phyloP scores from a whole-genome alignment of 2,888 invertebrate genomes.

The Caenorhabditis angaria region DNA sequence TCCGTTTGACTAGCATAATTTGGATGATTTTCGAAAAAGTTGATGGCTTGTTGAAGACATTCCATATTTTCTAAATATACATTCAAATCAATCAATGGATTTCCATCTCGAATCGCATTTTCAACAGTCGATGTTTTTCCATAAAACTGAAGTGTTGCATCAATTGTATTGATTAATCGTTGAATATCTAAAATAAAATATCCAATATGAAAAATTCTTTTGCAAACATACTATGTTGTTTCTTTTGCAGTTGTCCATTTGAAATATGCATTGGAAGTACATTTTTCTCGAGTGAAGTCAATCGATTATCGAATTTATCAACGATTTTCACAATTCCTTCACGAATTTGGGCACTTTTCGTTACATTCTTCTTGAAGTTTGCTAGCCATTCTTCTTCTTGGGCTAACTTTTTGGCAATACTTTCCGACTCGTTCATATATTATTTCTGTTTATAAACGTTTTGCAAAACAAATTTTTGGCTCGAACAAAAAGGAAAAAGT shows the following conservation, averaged over 20 bases:
- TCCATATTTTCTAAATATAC: constrained; percentile 70
- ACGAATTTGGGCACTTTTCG: constrained; percentile 54
- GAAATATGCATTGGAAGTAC: constrained; percentile 68
- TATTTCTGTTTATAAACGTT: too few relatives aligned
- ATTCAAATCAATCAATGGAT: constrained; percentile 40
- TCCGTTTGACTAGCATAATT: constrained; percentile 56
- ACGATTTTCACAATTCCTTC: constrained; percentile 52
- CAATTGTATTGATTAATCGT: constrained; percentile 84
- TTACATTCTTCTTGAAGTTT: constrained; percentile 58
- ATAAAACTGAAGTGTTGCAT: constrained; percentile 93
- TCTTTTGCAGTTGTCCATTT: constrained; percentile 66
- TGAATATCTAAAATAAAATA: constrained; percentile 85
- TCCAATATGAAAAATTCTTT: background rate
- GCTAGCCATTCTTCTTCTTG: constrained; percentile 71
- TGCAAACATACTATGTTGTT: constrained; percentile 65
- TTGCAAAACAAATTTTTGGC: constrained; percentile 7
- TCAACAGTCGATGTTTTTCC: constrained; percentile 92
- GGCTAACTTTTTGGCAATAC: constrained; percentile 30
- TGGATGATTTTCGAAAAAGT: constrained; percentile 56
- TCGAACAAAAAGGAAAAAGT: constrained; percentile 1
- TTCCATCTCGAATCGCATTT: constrained; percentile 59
- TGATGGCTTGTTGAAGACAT: constrained; percentile 60
- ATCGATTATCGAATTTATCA: constrained; percentile 56
- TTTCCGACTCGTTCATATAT: constrained; percentile 22
- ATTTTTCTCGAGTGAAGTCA: constrained; percentile 61